Base-by-base conservation (phyloP, 2,888 invertebrate genomes). In the Nematopogon swammerdamellus region DNA sequence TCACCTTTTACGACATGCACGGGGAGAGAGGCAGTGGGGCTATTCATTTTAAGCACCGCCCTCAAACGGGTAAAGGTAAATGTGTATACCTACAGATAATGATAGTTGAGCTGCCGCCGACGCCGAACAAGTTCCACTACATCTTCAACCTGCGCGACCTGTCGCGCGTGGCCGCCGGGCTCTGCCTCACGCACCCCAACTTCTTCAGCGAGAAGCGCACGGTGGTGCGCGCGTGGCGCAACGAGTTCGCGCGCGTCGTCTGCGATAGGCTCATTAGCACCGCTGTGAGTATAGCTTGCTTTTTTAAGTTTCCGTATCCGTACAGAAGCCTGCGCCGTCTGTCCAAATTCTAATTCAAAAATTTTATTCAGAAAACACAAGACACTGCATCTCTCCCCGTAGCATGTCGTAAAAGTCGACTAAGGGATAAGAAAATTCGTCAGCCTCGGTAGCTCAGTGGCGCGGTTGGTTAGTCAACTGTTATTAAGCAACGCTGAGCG, bases 41-140 rank as follows among this genome's bases (percentile, higher is more conserved):
- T n/a, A n/a, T n/a, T n/a, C n/a, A n/a, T n/a, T n/a, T n/a, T n/a
- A n/a, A n/a, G n/a, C n/a, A n/a, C 25, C 25, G 25, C 8, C 5
- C 25, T 25, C 5, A 6, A 25, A 4, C 25, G 5, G 25, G 25
- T 8, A 25, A 25, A 6, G 8, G 8, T 8, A 25, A 25, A 25
- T 6, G 4, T 4, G 8, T 25, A 25, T 25, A 25, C 16, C 59
- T 61, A 19, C 63, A 89, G 89, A 80, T 82, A 57, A 81, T 92
- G 43, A 85, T 90, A 52, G 77, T 82, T 18, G 89, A 92, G 53
- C 74, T 96, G 49, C 92, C 95, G 0, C 94, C 95, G 1, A 96
- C 95, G 0, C 96, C 96, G 0, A 88, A 90, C 4, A 95, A 93
- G 70, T 96, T 96, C 73, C 95, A 96, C 75, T 96, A 96, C 72